Conservation (phyloP, 2,888 invertebrate genomes). For the Polydrusus tereticollis region DNA sequence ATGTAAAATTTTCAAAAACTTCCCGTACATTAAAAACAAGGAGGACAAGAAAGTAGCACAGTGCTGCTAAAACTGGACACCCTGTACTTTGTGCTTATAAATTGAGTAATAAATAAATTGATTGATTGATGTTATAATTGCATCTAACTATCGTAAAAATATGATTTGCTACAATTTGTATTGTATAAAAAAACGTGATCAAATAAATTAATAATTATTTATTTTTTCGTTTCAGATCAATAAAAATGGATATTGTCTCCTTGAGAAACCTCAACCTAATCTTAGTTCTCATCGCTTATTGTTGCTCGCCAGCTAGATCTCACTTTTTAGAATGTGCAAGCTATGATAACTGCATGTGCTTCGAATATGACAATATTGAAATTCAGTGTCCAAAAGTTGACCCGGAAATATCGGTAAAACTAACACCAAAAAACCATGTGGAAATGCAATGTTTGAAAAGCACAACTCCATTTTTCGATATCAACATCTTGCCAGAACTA, state of each 20-base stretch:
- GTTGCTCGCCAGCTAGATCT: neutral
- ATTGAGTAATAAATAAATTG: too few relatives aligned
- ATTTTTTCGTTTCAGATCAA: conserved; percentile 13
- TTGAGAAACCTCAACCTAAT: neutral
- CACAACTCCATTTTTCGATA: conserved; percentile 56
- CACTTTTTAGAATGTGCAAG: conserved; percentile 5
- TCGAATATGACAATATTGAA: conserved; percentile 19
- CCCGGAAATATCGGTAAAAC: conserved; percentile 20
- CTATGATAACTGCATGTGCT: conserved; percentile 22
- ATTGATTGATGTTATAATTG: too few relatives aligned
- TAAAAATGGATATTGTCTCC: conserved; percentile 4
- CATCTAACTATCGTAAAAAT: too few relatives aligned
- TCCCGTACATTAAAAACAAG: too few relatives aligned
- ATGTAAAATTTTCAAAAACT: too few relatives aligned
- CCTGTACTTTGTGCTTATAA: too few relatives aligned
- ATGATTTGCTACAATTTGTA: too few relatives aligned
- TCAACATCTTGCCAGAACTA: conserved; percentile 68
- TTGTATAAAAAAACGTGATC: neutral
- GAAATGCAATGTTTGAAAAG: conserved; percentile 25
- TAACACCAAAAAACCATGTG: conserved; percentile 13
- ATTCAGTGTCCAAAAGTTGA: conserved; percentile 32
- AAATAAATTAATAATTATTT: too few relatives aligned
- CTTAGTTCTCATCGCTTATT: neutral
- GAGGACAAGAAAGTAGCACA: too few relatives aligned
- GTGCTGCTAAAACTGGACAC: too few relatives aligned